phyloP scores from a whole-genome alignment of 2,797 vertebrate species.

The Hypotaenidia okinawae region DNA sequence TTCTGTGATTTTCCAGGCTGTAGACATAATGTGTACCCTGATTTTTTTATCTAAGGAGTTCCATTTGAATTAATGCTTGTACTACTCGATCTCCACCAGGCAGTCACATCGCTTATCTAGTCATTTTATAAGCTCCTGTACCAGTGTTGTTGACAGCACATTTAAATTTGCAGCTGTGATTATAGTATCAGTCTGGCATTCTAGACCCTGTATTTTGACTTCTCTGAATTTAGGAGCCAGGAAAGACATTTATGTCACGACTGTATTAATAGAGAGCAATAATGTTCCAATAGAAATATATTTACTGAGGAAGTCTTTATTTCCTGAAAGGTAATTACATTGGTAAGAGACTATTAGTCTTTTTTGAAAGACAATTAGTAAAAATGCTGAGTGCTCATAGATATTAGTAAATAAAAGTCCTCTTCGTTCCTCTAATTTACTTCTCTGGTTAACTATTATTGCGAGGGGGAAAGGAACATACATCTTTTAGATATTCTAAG shows the following conservation, averaged over 20 bases:
- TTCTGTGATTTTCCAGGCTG: not conserved
- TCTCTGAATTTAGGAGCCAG: not conserved
- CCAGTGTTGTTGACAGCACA: not conserved
- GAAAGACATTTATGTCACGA: not conserved
- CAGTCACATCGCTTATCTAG: slow-evolving; percentile 28
- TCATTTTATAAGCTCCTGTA: not conserved
- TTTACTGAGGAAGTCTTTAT: slow-evolving; percentile 11
- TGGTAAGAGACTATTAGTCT: not conserved
- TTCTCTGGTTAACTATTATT: not conserved
- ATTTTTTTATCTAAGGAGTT: slow-evolving; percentile 48
- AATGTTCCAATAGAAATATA: not conserved
- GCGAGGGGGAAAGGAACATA: not conserved
- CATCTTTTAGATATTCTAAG: not conserved
- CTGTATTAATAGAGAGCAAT: slow-evolving; percentile 2
- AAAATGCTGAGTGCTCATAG: not conserved
- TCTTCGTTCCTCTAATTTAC: not conserved
- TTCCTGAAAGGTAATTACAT: not conserved
- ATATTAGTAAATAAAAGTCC: not conserved
- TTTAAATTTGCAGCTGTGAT: slow-evolving; percentile 21
- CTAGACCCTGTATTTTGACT: not conserved
- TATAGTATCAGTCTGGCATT: not conserved
- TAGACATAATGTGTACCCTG: not conserved
- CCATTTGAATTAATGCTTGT: slow-evolving; percentile 49
- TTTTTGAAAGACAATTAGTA: not conserved
- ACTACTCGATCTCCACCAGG: slow-evolving; percentile 9